A percentile compares a stretch with the other conserved stretches of the same genome.
phyloP scores from a whole-genome alignment of 2,113 vertebrate species.

The Gnathonemus longibarbis region DNA sequence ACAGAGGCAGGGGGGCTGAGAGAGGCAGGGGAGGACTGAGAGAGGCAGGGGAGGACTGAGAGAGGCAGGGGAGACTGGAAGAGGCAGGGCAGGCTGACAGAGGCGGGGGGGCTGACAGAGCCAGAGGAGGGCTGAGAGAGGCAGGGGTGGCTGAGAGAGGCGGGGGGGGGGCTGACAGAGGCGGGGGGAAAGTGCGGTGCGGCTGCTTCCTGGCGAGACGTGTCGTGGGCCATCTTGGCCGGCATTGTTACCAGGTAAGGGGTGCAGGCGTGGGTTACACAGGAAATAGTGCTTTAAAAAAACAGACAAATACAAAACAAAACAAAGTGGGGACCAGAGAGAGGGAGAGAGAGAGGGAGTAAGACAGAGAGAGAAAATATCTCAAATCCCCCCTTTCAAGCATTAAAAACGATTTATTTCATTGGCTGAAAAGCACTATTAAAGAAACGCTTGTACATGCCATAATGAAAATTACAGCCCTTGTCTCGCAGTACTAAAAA shows the following conservation, averaged over 20 bases:
- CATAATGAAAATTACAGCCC: constrained; percentile 35
- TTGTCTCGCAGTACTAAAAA: constrained; percentile 1
- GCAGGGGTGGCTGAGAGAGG: constrained; percentile 27
- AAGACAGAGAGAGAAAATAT: constrained; percentile 34
- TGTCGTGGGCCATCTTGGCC: too few species aligned
- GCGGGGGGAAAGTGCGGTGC: neutral
- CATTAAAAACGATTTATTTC: constrained; percentile 46
- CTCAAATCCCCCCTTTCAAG: neutral
- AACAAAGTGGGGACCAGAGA: neutral
- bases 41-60: neutral
- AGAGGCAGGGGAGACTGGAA: too few species aligned
- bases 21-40: constrained; percentile 54
- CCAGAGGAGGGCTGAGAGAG: constrained; percentile 51
- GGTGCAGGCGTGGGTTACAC: neutral
- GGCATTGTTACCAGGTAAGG: neutral
- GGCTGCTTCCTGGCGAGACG: neutral
- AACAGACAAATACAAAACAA: neutral
- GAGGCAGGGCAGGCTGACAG: too few species aligned
- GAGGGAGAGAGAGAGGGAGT: constrained; percentile 19
- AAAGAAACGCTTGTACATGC: constrained; percentile 36
- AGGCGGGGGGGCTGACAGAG: constrained; percentile 15
- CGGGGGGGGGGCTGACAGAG: neutral
- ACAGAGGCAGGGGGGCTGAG: too few species aligned
- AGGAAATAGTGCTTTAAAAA: neutral
- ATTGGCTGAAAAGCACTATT: constrained; percentile 65